Evolutionary conservation across 2,113 vertebrate species (phyloP).

Genomic region (Galeopterus variegatus): DNA sequence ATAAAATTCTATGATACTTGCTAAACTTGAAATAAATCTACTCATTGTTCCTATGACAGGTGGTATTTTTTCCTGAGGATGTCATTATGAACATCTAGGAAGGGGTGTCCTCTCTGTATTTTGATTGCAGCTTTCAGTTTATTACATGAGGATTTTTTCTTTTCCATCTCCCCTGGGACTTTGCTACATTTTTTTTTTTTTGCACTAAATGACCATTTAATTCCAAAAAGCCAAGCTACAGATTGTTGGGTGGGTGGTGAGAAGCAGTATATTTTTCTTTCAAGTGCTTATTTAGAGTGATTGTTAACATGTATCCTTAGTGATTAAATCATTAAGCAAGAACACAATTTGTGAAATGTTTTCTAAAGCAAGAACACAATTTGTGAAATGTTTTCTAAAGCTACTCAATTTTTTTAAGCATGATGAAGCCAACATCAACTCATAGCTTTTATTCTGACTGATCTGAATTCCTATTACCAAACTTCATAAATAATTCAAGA

Average conservation of each 20-base stretch:
- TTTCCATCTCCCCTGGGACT: background rate
- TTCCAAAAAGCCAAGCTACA: slow-evolving; percentile 68
- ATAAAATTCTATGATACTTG: background rate
- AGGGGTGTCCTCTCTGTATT: background rate
- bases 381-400: slow-evolving; percentile 72
- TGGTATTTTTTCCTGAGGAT: background rate
- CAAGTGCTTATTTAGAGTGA: slow-evolving; percentile 67
- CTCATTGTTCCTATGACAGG: background rate
- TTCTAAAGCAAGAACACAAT: slow-evolving; percentile 58
- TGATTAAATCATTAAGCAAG: slow-evolving; percentile 82
- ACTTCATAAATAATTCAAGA: slow-evolving; percentile 62
- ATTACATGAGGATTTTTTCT: background rate
- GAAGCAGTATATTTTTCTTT: slow-evolving; percentile 75
- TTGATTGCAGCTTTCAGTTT: background rate
- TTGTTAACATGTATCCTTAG: slow-evolving; percentile 79
- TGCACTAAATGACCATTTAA: slow-evolving; percentile 62
- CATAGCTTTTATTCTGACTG: slow-evolving; percentile 82
- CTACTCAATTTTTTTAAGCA: slow-evolving; percentile 57
- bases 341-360: slow-evolving; percentile 69
- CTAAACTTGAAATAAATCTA: background rate
- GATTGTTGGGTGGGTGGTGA: slow-evolving; percentile 71
- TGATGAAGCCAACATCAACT: slow-evolving; percentile 65
- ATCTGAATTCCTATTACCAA: slow-evolving; percentile 62
- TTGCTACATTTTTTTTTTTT: background rate
- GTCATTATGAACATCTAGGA: background rate